Evolutionary conservation across 2,113 vertebrate genomes (phyloP).

Genomic region (Sander lucioperca): DNA sequence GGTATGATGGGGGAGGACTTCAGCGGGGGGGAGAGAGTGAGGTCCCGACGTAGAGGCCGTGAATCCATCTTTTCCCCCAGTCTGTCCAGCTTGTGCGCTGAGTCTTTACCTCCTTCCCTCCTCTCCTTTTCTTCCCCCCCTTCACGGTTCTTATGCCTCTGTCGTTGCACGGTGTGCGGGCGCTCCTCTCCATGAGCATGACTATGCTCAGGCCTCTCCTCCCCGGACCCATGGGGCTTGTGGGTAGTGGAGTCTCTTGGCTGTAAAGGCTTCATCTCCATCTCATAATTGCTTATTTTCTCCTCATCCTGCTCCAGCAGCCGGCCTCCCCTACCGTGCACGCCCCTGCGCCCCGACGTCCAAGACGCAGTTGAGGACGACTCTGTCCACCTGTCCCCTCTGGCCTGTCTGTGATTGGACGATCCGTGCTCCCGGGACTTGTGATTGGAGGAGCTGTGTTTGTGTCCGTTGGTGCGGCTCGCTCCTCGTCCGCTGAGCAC

Average conservation of each 20-base stretch:
- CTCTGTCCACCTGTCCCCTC: slow-evolving; percentile 90
- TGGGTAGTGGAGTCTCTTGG: slow-evolving; percentile 85
- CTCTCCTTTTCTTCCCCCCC: slow-evolving; percentile 61
- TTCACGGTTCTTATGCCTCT: slow-evolving; percentile 90
- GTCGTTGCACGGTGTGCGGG: slow-evolving; percentile 88
- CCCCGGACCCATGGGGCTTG: slow-evolving; percentile 81
- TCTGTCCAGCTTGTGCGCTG: slow-evolving; percentile 87
- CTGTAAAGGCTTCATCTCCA: slow-evolving; percentile 96
- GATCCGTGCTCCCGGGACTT: slow-evolving; percentile 81
- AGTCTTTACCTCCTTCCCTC: slow-evolving; percentile 66
- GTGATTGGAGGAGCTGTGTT: slow-evolving; percentile 88
- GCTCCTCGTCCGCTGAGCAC: slow-evolving; percentile 77
- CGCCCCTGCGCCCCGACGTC: slow-evolving; percentile 88
- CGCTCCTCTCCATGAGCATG: slow-evolving; percentile 76
- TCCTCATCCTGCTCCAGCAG: slow-evolving; percentile 95
- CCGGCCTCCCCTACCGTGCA: slow-evolving; percentile 82
- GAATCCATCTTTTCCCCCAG: slow-evolving; percentile 89
- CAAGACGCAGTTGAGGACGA: slow-evolving; percentile 88
- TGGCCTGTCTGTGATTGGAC: slow-evolving; percentile 79
- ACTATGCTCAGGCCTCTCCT: slow-evolving; percentile 78
- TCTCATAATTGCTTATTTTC: slow-evolving; percentile 95
- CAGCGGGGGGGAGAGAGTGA: slow-evolving; percentile 95
- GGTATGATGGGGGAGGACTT: slow-evolving; percentile 93
- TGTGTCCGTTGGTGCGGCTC: slow-evolving; percentile 88
- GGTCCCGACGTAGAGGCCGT: slow-evolving; percentile 92